phyloP scores from a whole-genome alignment of 2,113 vertebrate genomes.

The Melanostigma gelatinosum region DNA sequence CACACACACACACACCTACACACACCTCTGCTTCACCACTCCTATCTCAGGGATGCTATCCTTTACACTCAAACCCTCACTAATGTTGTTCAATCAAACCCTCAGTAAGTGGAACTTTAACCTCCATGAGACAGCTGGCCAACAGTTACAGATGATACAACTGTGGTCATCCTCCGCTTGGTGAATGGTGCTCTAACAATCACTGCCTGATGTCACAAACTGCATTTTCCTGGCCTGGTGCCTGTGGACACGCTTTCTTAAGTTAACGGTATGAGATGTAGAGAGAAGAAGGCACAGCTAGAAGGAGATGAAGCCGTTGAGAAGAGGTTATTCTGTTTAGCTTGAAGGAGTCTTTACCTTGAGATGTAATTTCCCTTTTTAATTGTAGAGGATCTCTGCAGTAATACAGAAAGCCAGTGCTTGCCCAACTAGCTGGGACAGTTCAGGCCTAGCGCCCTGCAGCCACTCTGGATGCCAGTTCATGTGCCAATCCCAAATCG shows the following conservation, averaged over 20 bases:
- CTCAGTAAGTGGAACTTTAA: conserved; percentile 47
- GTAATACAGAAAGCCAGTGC: conserved; percentile 31
- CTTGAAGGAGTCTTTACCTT: conserved; percentile 14
- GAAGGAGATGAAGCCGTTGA: conserved; percentile 6
- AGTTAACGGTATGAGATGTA: neutral
- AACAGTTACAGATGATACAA: conserved; percentile 34
- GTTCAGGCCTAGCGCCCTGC: conserved; percentile 21
- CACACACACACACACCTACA: neutral
- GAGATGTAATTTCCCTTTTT: conserved; percentile 19
- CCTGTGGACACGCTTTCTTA: neutral
- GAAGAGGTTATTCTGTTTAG: conserved; percentile 28
- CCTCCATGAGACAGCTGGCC: conserved; percentile 49
- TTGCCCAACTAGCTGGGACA: conserved; percentile 29
- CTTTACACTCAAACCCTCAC: conserved; percentile 61
- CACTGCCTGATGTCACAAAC: neutral
- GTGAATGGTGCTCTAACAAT: neutral
- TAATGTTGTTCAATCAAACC: conserved; percentile 56
- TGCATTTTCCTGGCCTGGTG: conserved; percentile 13
- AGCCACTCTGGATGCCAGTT: conserved; percentile 38
- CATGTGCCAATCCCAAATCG: conserved; percentile 12
- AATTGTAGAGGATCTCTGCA: conserved; percentile 12
- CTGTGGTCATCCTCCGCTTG: conserved; percentile 20
- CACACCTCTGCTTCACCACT: conserved; percentile 2
- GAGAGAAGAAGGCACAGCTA: neutral
- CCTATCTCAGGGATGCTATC: conserved; percentile 28